Percentiles rank a stretch among this genome's conserved stretches.
These are phyloP conservation scores for Actinia tenebrosa DNA, from an alignment of 64 coral and sea anemone genomes.

Conservation along the genomic window DNA sequence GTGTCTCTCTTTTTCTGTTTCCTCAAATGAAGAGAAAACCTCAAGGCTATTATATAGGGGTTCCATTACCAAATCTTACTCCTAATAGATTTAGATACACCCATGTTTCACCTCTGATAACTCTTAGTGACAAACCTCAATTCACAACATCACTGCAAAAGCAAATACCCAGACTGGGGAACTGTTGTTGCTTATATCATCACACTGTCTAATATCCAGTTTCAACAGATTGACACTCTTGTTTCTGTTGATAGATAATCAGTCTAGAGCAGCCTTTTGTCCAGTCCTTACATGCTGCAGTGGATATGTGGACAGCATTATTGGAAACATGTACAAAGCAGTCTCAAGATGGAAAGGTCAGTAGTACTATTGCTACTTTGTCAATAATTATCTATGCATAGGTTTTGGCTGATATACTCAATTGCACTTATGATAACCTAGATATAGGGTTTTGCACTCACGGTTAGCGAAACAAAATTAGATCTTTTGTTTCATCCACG, in stretches of 20 bases:
- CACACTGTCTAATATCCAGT: background rate
- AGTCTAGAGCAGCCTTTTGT: constrained; percentile 62
- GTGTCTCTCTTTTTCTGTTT: too few relatives aligned
- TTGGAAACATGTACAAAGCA: background rate
- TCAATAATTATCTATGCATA: background rate
- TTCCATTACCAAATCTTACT: too few relatives aligned
- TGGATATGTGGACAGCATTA: constrained; percentile 64
- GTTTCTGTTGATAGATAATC: constrained; percentile 1
- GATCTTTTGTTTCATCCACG: too few relatives aligned
- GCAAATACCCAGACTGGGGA: too few relatives aligned
- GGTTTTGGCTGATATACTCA: background rate
- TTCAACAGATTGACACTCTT: background rate
- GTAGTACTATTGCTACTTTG: background rate
- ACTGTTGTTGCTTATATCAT: background rate
- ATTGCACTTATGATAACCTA: too few relatives aligned
- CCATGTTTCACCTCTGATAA: too few relatives aligned
- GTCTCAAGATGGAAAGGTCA: background rate
- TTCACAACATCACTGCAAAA: too few relatives aligned
- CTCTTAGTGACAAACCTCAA: too few relatives aligned
- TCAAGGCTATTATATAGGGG: too few relatives aligned
- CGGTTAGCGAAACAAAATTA: too few relatives aligned
- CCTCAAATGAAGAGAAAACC: too few relatives aligned
- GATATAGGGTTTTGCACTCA: background rate
- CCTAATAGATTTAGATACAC: too few relatives aligned
- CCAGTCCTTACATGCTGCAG: constrained; percentile 52